phyloP scores from a whole-genome alignment of 64 coral and sea anemone species.

The Montipora capricornis region DNA sequence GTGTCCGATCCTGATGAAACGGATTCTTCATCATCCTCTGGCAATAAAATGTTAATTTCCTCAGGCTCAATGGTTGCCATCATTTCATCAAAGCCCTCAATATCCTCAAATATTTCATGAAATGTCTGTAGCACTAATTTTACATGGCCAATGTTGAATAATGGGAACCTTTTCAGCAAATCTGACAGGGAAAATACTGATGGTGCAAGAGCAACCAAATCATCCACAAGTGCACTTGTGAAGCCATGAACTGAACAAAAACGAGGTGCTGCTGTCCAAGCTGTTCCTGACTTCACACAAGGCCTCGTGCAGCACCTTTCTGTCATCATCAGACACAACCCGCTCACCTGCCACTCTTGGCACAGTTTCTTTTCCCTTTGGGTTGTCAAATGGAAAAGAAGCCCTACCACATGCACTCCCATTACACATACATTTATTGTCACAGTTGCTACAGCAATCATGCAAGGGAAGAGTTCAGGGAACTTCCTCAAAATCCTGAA shows the following conservation, averaged over 20 bases:
- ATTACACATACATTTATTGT: background rate
- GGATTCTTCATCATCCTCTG: background rate
- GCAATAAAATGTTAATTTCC: background rate
- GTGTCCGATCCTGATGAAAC: background rate
- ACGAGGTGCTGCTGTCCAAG: background rate
- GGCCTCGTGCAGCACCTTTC: background rate
- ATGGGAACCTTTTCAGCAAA: background rate
- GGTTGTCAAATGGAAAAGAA: background rate
- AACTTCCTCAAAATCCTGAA: background rate
- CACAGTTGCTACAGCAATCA: constrained; percentile 14
- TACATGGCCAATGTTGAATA: background rate
- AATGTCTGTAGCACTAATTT: background rate
- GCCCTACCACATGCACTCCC: background rate
- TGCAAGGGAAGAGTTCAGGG: background rate
- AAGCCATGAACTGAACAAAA: background rate
- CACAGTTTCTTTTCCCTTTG: background rate
- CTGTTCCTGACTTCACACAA: background rate
- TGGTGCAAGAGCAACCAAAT: background rate
- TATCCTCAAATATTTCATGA: constrained; percentile 22
- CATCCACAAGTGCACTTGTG: background rate
- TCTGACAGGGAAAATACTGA: background rate
- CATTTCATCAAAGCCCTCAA: background rate
- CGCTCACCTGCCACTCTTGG: background rate
- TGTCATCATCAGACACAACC: background rate
- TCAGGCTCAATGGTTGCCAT: background rate